Evolutionary conservation across 1,140 invertebrate genomes (phyloP), one percentile per base, ranked within the genome.

Genomic region (Achroia grisella): DNA sequence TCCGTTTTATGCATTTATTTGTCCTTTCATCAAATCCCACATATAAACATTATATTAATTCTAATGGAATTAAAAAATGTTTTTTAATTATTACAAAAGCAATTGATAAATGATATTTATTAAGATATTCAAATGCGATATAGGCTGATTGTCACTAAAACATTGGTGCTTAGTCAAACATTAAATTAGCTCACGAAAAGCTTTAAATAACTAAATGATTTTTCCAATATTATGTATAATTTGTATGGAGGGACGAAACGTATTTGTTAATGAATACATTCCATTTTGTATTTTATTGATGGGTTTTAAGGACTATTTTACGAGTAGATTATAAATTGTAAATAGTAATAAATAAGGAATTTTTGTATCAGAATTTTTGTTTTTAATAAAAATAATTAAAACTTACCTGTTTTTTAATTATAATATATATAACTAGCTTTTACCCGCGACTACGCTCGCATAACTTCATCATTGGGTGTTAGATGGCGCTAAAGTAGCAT

Each of bases 361-460:
- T 39, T 44, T 50, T 50, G 36, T 50, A 39, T 50, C 15, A 44
- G n/a, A 44, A 44, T 50, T 37, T 39, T 41, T 51, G 42, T 51
- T 51, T 51, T 10, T 51, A 51, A 51, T 51, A 50, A 51, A 51
- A 51, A 40, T 40, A n/a, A 49, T 31, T 40, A 51, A 40, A 34
- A 30, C 10, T 43, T 27, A 8, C 12, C 8, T 32, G 15, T 12
- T 33, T 10, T 43, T 33, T 32, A n/a, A n/a, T 6, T 10, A 12
- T 10, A 12, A n/a, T 31, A n/a, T n/a, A n/a, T n/a, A n/a, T n/a
- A n/a, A n/a, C n/a, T n/a, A n/a, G n/a, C n/a, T n/a, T n/a, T n/a
- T n/a, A n/a, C n/a, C n/a, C n/a, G n/a, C n/a, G n/a, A n/a, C n/a
- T n/a, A n/a, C n/a, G n/a, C n/a, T n/a, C n/a, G n/a, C n/a, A n/a